Percentiles rank a stretch among this genome's conserved stretches.
Evolutionary conservation across 2,888 invertebrate genomes (phyloP).

Genomic region (Spodoptera exigua): DNA sequence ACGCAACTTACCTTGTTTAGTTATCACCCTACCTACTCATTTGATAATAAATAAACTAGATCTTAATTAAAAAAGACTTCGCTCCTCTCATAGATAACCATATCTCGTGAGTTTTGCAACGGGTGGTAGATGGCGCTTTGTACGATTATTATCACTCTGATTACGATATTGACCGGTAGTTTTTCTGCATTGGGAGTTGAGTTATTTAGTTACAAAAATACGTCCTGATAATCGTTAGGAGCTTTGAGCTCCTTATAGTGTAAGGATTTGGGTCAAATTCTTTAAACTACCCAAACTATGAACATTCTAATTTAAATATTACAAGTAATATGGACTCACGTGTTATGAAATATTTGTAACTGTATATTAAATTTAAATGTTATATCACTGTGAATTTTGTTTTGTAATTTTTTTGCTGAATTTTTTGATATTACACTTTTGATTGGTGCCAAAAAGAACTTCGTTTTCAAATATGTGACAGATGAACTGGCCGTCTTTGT

Average conservation of each 20-base stretch:
- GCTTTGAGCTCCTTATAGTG: conserved; percentile 30
- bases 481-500: conserved; percentile 30
- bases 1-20: too few relatives aligned
- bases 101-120: too few relatives aligned
- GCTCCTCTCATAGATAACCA: too few relatives aligned
- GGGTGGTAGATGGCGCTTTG: too few relatives aligned
- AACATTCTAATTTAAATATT: conserved; percentile 22
- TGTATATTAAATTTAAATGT: conserved; percentile 38
- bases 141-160: too few relatives aligned
- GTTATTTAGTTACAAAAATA: conserved; percentile 3
- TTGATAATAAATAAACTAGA: too few relatives aligned
- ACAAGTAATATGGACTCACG: conserved; percentile 42
- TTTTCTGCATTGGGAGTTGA: not conserved
- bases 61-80: too few relatives aligned
- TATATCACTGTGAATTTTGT: conserved; percentile 24
- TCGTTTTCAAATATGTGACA: conserved; percentile 57
- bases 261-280: conserved; percentile 67
- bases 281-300: conserved; percentile 30
- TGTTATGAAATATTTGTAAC: conserved; percentile 36
- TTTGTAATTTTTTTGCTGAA: conserved; percentile 50
- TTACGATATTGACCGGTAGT: too few relatives aligned
- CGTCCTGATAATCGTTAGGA: not conserved
- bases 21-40: too few relatives aligned
- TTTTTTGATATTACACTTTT: conserved; percentile 66
- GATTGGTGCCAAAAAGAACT: conserved; percentile 65